phyloP scores from a whole-genome alignment of 2,888 invertebrate species.

The Helicoverpa assulta region DNA sequence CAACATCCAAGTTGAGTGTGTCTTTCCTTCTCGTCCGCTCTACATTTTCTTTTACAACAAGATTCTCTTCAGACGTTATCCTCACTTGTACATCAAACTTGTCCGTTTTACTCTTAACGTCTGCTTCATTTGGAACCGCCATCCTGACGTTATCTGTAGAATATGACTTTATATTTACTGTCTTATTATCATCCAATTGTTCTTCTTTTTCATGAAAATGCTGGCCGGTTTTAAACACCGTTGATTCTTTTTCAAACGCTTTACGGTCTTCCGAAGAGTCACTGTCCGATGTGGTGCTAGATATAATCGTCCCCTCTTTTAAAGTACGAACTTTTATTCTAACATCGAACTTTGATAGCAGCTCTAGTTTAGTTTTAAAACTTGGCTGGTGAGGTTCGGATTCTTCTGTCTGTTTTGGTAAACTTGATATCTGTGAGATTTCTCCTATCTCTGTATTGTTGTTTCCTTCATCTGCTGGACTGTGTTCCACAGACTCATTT shows the following conservation, averaged over 20 bases:
- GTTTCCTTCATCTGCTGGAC: conserved; percentile 64
- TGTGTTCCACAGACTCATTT: conserved; percentile 67
- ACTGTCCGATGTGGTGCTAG: conserved; percentile 83
- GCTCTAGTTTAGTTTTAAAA: conserved; percentile 86
- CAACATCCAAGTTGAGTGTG: conserved; percentile 88
- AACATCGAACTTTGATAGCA: conserved; percentile 89
- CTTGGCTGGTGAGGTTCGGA: conserved; percentile 68
- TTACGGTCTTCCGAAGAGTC: conserved; percentile 72
- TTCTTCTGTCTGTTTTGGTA: conserved; percentile 65
- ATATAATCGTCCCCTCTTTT: conserved; percentile 80
- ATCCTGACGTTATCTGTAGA: conserved; percentile 84
- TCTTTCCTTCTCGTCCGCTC: conserved; percentile 80
- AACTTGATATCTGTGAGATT: conserved; percentile 71
- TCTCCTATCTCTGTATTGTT: conserved; percentile 71
- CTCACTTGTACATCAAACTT: conserved; percentile 88
- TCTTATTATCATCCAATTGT: conserved; percentile 67
- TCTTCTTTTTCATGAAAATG: conserved; percentile 76
- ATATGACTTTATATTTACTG: conserved; percentile 75
- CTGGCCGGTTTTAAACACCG: conserved; percentile 64
- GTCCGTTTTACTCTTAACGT: conserved; percentile 82
- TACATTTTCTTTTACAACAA: conserved; percentile 81
- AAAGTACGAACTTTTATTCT: conserved; percentile 88
- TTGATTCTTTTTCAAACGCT: conserved; percentile 63
- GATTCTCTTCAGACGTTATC: conserved; percentile 87
- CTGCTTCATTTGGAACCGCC: conserved; percentile 87